Evolutionary conservation across 2,888 invertebrate species (phyloP).

Genomic region (Drosophila meridionalis): DNA sequence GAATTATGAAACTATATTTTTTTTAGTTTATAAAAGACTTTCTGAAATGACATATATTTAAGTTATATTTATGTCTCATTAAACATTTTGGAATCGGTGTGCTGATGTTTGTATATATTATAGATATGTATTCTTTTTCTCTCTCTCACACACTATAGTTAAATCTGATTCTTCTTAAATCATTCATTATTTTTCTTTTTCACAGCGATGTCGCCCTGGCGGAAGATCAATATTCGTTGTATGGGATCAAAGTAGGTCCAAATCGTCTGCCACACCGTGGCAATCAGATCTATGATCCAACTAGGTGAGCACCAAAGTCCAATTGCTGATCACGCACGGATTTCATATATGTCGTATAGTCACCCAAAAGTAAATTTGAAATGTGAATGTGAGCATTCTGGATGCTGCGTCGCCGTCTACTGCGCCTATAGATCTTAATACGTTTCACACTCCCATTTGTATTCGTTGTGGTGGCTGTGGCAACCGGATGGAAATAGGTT

Average conservation of each 20-base stretch:
- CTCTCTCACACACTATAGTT: neutral
- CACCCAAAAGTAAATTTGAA: conserved; percentile 27
- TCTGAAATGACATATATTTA: no score
- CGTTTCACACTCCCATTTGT: conserved; percentile 77
- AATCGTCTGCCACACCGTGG: conserved; percentile 86
- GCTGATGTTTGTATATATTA: neutral
- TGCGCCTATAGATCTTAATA: conserved; percentile 83
- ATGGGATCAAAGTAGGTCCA: conserved; percentile 88
- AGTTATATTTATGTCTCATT: neutral
- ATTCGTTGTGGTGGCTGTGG: conserved; percentile 70
- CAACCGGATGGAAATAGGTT: conserved; percentile 84
- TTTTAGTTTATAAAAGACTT: no score
- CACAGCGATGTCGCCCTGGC: conserved; percentile 88
- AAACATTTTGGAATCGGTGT: neutral
- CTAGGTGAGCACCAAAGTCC: conserved; percentile 77
- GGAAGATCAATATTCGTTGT: conserved; percentile 90
- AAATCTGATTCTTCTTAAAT: neutral
- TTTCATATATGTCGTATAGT: conserved; percentile 59
- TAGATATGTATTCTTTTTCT: neutral
- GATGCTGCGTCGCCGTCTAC: conserved; percentile 57
- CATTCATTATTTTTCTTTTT: neutral
- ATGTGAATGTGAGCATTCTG: neutral
- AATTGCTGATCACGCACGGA: conserved; percentile 55
- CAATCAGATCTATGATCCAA: conserved; percentile 85
- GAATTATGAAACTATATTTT: no score